Base-by-base conservation (phyloP, 2,113 vertebrate genomes). In the Australoheros scitulus region DNA sequence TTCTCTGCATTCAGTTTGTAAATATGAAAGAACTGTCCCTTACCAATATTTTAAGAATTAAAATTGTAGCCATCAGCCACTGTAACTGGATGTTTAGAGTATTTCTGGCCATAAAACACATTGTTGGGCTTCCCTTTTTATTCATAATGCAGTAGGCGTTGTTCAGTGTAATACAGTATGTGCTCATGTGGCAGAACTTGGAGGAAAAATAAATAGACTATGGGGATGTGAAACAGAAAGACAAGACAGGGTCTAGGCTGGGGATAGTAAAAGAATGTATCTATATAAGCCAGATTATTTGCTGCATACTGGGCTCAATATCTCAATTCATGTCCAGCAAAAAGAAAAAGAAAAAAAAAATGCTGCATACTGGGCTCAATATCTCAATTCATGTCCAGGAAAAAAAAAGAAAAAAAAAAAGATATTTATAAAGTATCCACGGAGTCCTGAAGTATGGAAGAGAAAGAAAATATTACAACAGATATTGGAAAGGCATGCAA, bases 151-250 rank as follows among this genome's bases (percentile, higher is more conserved):
- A 80, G n/a, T 11, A 59, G 68, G 43, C 84, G 64, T 79, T 70
- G 36, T 80, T 82, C 22, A 11, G 29, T 75, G 75, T 61, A 38
- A 47, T 74, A n/a, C n/a, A n/a, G n/a, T n/a, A 83, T 83, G 68
- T 57, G 36, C 34, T 87, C 55, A 76, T 74, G 32, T 82, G 76
- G 57, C 18, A 63, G 41, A 81, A 57, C 47, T 72, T 57, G 34
- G 65, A 18, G 22, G 65, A 8, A 85, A 80, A 79, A 87, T 52
- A 63, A 88, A 82, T 34, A 79, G 61, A 81, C 68, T 79, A n/a
- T 58, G 18, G 70, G 34, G 32, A 84, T 36, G 57, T 82, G 78
- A 76, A 90, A 86, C 64, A 86, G 75, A 92, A 83, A 61, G 76
- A 75, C 74, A 81, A 83, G 34, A 81, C 75, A 70, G 11, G 17